Conservation (phyloP, 2,797 vertebrate genomes). For the Trematomus bernacchii region DNA sequence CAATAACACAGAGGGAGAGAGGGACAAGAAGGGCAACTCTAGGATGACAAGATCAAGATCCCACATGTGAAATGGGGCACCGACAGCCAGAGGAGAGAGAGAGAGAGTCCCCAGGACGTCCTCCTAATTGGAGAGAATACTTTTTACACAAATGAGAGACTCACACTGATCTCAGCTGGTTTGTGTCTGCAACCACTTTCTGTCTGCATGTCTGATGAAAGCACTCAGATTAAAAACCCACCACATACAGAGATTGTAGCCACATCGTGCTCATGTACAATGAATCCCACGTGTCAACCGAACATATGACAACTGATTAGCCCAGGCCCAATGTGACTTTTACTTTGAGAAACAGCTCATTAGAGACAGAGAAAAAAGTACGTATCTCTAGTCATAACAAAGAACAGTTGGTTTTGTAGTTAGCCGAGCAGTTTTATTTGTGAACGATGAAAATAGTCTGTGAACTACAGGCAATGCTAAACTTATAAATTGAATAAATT, state of each 20-base stretch:
- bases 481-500: slow-evolving; percentile 84
- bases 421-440: slow-evolving; percentile 61
- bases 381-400: slow-evolving; percentile 39
- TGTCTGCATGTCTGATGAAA: slow-evolving; percentile 50
- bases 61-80: slow-evolving; percentile 2
- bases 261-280: slow-evolving; percentile 40
- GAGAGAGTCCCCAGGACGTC: background rate
- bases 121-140: slow-evolving; percentile 40
- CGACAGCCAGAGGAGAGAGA: background rate
- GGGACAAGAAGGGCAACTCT: background rate
- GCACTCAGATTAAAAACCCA: slow-evolving; percentile 44
- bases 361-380: slow-evolving; percentile 67
- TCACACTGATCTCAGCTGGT: slow-evolving; percentile 31
- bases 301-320: slow-evolving; percentile 57
- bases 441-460: slow-evolving; percentile 73
- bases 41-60: background rate
- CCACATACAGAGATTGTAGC: slow-evolving; percentile 43
- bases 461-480: slow-evolving; percentile 73
- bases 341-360: slow-evolving; percentile 76
- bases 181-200: slow-evolving; percentile 42
- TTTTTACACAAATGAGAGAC: slow-evolving; percentile 36
- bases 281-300: slow-evolving; percentile 41
- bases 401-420: slow-evolving; percentile 64
- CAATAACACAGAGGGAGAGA: background rate
- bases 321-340: slow-evolving; percentile 56